Percentiles rank a stretch among this genome's conserved stretches.
phyloP scores from a whole-genome alignment of 2,797 vertebrate species.

The Sarcophilus harrisii region DNA sequence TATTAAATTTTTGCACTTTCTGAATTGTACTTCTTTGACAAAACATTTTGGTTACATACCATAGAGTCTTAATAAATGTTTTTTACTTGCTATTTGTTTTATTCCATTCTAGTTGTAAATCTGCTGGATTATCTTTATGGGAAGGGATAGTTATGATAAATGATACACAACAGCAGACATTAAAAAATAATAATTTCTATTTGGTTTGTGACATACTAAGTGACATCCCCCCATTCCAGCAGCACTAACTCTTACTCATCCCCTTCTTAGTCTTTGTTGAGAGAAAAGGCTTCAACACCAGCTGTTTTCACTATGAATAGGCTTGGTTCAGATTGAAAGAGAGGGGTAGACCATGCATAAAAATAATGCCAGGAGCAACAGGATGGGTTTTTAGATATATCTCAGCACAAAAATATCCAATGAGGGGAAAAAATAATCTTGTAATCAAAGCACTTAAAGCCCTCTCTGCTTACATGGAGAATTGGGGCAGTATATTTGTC shows the following conservation, averaged over 20 bases:
- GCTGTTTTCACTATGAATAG: background rate
- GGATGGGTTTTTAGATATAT: slow-evolving; percentile 16
- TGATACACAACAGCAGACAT: background rate
- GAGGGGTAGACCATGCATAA: background rate
- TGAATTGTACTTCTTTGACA: background rate
- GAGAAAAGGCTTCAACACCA: slow-evolving; percentile 10
- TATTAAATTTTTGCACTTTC: background rate
- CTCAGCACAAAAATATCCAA: slow-evolving; percentile 15
- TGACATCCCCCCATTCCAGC: background rate
- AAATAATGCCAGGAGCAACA: background rate
- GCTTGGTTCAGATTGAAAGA: background rate
- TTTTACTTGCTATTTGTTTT: background rate
- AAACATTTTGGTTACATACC: background rate
- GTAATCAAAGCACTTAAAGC: slow-evolving; percentile 31
- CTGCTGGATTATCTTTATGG: background rate
- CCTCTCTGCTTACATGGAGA: background rate
- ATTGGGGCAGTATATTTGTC: slow-evolving; percentile 7
- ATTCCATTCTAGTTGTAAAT: background rate
- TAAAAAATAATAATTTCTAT: background rate
- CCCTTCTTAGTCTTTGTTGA: slow-evolving; percentile 17
- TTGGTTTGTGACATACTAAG: background rate
- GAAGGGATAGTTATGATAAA: background rate
- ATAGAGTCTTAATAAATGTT: background rate
- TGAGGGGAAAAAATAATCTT: slow-evolving; percentile 26
- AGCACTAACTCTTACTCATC: background rate